Evolutionary conservation across 2,113 vertebrate species (phyloP).

Genomic region (Amphiprion percula): DNA sequence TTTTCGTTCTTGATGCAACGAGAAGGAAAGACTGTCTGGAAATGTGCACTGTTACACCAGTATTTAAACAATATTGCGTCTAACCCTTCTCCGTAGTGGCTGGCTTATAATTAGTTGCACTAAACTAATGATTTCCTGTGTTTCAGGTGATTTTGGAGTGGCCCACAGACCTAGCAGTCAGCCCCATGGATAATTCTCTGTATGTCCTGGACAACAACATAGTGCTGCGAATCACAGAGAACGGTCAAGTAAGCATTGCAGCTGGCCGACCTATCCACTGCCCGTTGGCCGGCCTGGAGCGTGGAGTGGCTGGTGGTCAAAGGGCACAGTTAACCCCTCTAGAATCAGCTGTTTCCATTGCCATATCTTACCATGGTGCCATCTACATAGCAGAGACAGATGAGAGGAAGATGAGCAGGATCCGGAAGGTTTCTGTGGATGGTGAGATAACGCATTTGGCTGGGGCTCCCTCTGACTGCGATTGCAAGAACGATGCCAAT

Average conservation of each 20-base stretch:
- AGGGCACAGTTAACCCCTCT: slow-evolving; percentile 92
- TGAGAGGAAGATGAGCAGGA: slow-evolving; percentile 95
- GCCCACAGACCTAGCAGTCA: slow-evolving; percentile 96
- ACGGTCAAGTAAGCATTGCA: slow-evolving; percentile 94
- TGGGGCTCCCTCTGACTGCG: slow-evolving; percentile 93
- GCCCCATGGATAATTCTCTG: slow-evolving; percentile 98
- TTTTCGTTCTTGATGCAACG: slow-evolving; percentile 20
- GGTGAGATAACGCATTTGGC: slow-evolving; percentile 96
- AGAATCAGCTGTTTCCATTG: slow-evolving; percentile 92
- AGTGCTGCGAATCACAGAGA: slow-evolving; percentile 95
- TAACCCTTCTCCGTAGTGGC: not conserved
- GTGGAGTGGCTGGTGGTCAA: slow-evolving; percentile 84
- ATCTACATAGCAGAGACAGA: slow-evolving; percentile 96
- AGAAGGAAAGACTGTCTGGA: not conserved
- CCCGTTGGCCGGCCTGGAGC: slow-evolving; percentile 90
- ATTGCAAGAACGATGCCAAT: slow-evolving; percentile 98
- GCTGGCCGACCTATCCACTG: slow-evolving; percentile 95
- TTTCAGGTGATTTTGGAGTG: slow-evolving; percentile 96
- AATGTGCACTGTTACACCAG: not conserved
- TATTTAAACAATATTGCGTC: not conserved
- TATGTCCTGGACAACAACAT: slow-evolving; percentile 97
- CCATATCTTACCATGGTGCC: slow-evolving; percentile 92
- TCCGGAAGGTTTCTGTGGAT: slow-evolving; percentile 94
- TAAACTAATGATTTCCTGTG: slow-evolving; percentile 26
- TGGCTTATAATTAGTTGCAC: not conserved